These are phyloP conservation scores for Aphodius sticticus DNA, from an alignment of 2,888 invertebrate genomes.

Conservation along the genomic window DNA sequence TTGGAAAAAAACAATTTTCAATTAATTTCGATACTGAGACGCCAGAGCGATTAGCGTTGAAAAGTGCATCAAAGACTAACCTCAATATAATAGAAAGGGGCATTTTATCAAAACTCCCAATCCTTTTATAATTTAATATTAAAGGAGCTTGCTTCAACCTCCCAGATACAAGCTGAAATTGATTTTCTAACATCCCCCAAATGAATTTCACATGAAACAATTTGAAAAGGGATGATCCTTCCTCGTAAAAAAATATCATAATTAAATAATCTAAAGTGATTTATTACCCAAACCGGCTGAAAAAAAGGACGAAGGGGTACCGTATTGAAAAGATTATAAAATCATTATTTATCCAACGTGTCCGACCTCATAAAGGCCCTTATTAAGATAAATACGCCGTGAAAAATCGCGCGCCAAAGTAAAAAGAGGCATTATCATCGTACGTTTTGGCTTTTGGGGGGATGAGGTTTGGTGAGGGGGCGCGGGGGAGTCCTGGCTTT, in stretches of 20 bases:
- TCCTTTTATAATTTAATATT: no score
- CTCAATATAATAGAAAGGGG: no score
- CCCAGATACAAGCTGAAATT: no score
- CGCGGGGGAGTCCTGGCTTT: neutral
- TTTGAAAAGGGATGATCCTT: neutral
- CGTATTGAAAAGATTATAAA: constrained; percentile 32
- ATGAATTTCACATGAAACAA: neutral
- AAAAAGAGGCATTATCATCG: constrained; percentile 7
- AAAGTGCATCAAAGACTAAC: no score
- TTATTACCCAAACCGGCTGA: neutral
- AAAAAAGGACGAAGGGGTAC: neutral
- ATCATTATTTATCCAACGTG: constrained; percentile 30
- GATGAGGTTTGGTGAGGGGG: neutral
- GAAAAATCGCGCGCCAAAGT: constrained; percentile 7
- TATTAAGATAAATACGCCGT: constrained; percentile 30
- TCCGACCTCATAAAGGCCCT: constrained; percentile 19
- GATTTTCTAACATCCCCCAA: neutral
- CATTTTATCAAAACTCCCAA: no score
- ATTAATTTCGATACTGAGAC: no score
- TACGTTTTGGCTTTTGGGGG: neutral
- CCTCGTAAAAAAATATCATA: neutral
- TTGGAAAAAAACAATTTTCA: no score
- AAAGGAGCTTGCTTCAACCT: no score
- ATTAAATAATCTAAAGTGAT: neutral
- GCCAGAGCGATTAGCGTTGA: no score